Conservation (phyloP, 2,888 invertebrate species). For the Ceratothoa steindachneri region DNA sequence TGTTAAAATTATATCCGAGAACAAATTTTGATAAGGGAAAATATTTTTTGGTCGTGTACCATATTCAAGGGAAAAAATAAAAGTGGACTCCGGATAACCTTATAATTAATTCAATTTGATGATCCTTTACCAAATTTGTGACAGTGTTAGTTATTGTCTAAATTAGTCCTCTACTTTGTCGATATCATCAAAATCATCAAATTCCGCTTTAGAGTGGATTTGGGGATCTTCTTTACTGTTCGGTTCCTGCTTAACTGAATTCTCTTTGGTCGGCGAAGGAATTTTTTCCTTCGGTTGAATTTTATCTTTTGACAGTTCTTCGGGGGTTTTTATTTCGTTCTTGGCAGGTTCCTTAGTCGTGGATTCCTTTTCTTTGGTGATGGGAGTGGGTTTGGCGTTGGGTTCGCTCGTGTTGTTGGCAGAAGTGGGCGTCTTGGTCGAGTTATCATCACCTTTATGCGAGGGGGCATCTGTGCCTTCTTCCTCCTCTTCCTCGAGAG, state of each 20-base stretch:
- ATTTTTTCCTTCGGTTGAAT: no score
- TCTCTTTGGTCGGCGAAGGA: background rate
- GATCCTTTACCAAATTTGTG: background rate
- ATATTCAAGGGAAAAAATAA: background rate
- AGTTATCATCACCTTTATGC: background rate
- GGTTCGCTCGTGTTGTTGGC: background rate
- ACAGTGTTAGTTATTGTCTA: background rate
- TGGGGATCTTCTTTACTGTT: background rate
- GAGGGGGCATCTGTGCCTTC: background rate
- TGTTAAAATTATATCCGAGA: no score
- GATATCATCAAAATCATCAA: slow-evolving; percentile 8
- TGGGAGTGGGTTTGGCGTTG: background rate
- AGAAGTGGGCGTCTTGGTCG: background rate
- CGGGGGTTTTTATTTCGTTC: background rate
- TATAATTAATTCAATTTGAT: background rate
- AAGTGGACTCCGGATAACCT: background rate
- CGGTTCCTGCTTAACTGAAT: background rate
- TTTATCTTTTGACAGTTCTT: background rate
- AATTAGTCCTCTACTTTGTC: background rate
- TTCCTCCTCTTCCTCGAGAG: background rate
- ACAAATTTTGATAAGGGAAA: no score
- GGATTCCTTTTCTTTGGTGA: background rate
- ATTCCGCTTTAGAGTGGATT: slow-evolving; percentile 2
- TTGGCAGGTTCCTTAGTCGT: background rate
- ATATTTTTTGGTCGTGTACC: no score